Base-by-base conservation (phyloP, 2,113 vertebrate species). In the Smithornis capensis region DNA sequence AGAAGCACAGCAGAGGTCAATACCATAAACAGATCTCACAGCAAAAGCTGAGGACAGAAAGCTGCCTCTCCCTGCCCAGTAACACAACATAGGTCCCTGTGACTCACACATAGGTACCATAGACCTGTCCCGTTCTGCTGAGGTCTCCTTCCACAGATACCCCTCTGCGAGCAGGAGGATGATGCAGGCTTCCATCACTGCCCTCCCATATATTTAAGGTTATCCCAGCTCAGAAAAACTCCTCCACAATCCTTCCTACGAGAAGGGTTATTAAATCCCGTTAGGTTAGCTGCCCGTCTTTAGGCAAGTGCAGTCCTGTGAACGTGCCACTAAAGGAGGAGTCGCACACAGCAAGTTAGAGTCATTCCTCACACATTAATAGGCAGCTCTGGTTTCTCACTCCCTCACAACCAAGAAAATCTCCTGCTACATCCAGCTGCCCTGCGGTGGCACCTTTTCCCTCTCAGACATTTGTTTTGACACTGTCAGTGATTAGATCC, bases 331-430 rank as follows among this genome's bases (percentile, higher is more conserved):
- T 15, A 18, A 45, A 50, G 64, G n/a, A 23, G 19, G 31, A 59
- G 64, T 8, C 4, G 2, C 44, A 18, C 17, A 6, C 1, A 25
- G 16, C 71, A 49, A 85, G 59, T 68, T 67, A 37, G 6, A 64
- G 22, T 87, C n/a, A 31, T 49, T 63, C 69, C 69, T 35, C 37
- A 4, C 75, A 38, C 71, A 40, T 85, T 83, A 91, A 78, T 6
- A 76, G 73, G 78, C 75, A 44, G 89, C 79, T 96, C 87, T 68
- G 74, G 83, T 73, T 89, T 91, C 87, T 90, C 68, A n/a, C 71
- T 95, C 64, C 63, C 64, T 73, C 82, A 50, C 57, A 82, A 87
- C 87, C 94, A 85, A 88, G 87, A 80, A 83, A 94, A 52, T 47
- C 45, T 71, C 64, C 60, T 8, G 75, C 87, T 84, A 45, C 70